A percentile compares a stretch with the other conserved stretches of the same genome.
Evolutionary conservation across 1,140 invertebrate species (phyloP).

Genomic region (Hycleus cichorii): DNA sequence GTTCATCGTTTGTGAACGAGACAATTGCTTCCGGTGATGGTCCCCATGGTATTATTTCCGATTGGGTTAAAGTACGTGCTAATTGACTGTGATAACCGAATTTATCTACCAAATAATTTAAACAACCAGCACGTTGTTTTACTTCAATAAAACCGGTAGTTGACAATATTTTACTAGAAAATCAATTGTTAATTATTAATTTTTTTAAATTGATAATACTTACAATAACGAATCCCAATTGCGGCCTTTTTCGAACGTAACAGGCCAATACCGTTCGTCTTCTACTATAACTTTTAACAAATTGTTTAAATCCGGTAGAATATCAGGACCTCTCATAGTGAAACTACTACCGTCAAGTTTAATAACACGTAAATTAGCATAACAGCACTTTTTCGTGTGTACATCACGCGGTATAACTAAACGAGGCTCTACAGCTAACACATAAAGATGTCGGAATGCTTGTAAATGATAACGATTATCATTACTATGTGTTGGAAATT

Average conservation of each 20-base stretch:
- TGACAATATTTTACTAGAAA: constrained; percentile 34
- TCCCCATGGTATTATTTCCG: constrained; percentile 64
- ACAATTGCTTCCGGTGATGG: constrained; percentile 52
- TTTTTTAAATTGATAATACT: constrained; percentile 26
- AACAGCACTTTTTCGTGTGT: constrained; percentile 68
- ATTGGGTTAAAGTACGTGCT: constrained; percentile 73
- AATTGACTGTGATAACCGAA: constrained; percentile 77
- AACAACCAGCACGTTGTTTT: constrained; percentile 81
- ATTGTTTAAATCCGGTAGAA: constrained; percentile 74
- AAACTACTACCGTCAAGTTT: constrained; percentile 47
- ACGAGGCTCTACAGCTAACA: constrained; percentile 83
- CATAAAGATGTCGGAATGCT: constrained; percentile 92
- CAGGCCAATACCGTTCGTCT: constrained; percentile 82
- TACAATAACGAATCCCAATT: constrained; percentile 78
- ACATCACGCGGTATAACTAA: constrained; percentile 82
- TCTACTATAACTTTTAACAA: constrained; percentile 70
- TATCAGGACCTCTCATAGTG: constrained; percentile 68
- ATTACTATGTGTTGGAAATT: constrained; percentile 92
- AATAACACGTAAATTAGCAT: constrained; percentile 65
- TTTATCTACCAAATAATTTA: constrained; percentile 83
- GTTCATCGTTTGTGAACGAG: constrained; percentile 59
- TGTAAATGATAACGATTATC: constrained; percentile 95
- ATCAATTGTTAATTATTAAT: neutral
- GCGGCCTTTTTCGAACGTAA: constrained; percentile 68
- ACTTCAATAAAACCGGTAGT: constrained; percentile 69